Conservation (phyloP, 2,113 vertebrate genomes). For the Galeopterus variegatus region DNA sequence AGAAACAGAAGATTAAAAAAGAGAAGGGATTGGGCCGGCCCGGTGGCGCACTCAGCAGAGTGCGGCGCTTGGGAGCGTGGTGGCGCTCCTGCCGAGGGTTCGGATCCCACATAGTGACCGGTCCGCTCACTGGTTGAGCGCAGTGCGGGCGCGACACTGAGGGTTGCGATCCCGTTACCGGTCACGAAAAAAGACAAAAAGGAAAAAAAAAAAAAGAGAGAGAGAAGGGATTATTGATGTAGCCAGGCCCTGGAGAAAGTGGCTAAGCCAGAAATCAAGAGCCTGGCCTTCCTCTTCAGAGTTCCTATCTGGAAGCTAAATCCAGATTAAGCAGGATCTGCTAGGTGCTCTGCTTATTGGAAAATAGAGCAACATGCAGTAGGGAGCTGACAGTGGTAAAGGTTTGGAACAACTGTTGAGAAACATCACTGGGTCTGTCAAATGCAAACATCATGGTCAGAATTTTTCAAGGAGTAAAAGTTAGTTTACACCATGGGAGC, state of each 20-base stretch:
- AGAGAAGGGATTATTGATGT: neutral
- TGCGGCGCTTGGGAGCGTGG: no score
- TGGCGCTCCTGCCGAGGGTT: no score
- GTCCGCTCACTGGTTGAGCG: no score
- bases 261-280: neutral
- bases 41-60: no score
- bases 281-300: neutral
- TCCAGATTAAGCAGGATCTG: neutral
- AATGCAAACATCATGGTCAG: neutral
- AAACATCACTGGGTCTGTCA: neutral
- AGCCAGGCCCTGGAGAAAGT: neutral
- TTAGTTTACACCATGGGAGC: neutral
- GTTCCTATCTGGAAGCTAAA: neutral
- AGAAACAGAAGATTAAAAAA: constrained; percentile 23
- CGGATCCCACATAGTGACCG: no score
- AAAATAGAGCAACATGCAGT: neutral
- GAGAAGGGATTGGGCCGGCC: neutral
- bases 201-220: neutral
- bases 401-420: neutral
- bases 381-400: neutral
- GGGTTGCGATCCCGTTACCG: no score
- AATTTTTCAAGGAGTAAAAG: constrained; percentile 31
- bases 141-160: no score
- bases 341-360: neutral
- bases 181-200: no score